phyloP scores from a whole-genome alignment of 30 jellyfish, hydroid and myxozoan genomes.

The Phacellophora camtschatica region DNA sequence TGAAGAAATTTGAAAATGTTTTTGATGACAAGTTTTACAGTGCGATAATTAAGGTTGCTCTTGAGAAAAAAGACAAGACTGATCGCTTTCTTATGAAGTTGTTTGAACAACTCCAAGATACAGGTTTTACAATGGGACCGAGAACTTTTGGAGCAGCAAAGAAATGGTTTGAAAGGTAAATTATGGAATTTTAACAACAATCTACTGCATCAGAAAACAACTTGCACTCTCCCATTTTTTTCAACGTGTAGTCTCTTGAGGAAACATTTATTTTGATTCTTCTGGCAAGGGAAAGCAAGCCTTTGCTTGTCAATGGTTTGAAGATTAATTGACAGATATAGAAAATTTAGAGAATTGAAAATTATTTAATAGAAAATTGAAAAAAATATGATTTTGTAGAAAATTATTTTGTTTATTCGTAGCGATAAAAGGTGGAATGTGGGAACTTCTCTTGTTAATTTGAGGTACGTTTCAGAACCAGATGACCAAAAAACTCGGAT shows the following conservation, averaged over 20 bases:
- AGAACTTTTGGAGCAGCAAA: slow-evolving; percentile 26
- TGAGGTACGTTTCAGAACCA: background rate
- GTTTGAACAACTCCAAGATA: slow-evolving; percentile 23
- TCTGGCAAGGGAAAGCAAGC: too few relatives aligned
- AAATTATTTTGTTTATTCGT: too few relatives aligned
- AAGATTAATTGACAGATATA: too few relatives aligned
- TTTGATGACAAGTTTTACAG: slow-evolving; percentile 51
- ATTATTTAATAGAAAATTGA: too few relatives aligned
- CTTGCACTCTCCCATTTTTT: too few relatives aligned
- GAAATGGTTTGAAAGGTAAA: slow-evolving; percentile 54
- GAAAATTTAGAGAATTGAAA: too few relatives aligned
- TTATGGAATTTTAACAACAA: background rate
- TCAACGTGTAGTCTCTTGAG: too few relatives aligned
- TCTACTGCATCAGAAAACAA: background rate
- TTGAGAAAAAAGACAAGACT: background rate
- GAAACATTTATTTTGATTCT: too few relatives aligned
- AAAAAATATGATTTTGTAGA: too few relatives aligned
- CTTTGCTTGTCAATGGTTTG: too few relatives aligned
- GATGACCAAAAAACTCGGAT: too few relatives aligned
- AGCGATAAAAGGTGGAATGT: slow-evolving; percentile 33
- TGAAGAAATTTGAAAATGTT: slow-evolving; percentile 14
- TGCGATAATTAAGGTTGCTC: background rate
- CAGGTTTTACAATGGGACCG: slow-evolving; percentile 60
- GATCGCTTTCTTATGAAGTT: background rate
- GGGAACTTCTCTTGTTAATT: slow-evolving; percentile 38